These are phyloP conservation scores for Meandrina meandrites DNA, from an alignment of 92 coral and sea anemone species.

Conservation along the genomic window DNA sequence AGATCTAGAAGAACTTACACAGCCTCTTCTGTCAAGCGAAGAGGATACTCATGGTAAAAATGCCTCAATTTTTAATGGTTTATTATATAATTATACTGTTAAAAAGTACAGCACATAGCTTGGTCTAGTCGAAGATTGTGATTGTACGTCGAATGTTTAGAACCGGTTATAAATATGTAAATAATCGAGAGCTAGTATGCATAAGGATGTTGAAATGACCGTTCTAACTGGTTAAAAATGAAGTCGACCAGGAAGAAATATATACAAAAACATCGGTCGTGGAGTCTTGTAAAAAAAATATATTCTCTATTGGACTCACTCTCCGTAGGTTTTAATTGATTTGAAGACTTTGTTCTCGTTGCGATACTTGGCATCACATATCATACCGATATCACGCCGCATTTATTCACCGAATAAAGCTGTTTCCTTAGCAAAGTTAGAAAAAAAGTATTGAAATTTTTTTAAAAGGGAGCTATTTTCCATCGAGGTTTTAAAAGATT, in stretches of 20 bases:
- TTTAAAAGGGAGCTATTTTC: background rate
- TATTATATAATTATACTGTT: background rate
- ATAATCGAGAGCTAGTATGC: background rate
- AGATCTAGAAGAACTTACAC: constrained; percentile 6
- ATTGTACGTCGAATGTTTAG: background rate
- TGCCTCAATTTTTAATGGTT: background rate
- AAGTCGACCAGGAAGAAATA: background rate
- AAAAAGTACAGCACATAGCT: background rate
- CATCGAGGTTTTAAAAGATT: background rate
- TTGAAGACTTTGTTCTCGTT: background rate
- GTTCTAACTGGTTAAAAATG: too few species aligned
- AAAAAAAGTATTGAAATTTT: too few species aligned
- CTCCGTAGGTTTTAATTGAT: too few species aligned
- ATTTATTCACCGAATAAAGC: too few species aligned
- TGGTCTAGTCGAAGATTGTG: too few species aligned
- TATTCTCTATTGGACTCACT: background rate
- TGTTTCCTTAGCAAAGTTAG: too few species aligned
- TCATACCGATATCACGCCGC: too few species aligned
- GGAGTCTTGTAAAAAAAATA: background rate
- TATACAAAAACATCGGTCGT: background rate
- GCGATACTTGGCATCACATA: too few species aligned
- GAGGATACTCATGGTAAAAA: constrained; percentile 11
- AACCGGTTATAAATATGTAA: background rate
- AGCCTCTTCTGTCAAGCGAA: constrained; percentile 19
- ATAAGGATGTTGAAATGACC: too few species aligned